Evolutionary conservation across 2,113 vertebrate genomes (phyloP).

Genomic region (Philantomba maxwellii): DNA sequence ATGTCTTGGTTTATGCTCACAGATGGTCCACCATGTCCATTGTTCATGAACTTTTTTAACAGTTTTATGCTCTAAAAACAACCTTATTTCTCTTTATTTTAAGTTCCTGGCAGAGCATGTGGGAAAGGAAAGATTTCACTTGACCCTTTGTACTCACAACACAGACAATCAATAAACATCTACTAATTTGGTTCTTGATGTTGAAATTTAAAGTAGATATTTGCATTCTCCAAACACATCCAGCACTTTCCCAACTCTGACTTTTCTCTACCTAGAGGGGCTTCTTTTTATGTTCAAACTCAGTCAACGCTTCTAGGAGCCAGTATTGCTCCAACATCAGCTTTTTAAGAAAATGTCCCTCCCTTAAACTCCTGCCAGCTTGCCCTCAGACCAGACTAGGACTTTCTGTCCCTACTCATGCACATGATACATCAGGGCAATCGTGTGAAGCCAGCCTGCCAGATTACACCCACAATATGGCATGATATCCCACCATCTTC

Average conservation of each 20-base stretch:
- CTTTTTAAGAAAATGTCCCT: neutral
- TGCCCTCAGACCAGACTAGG: neutral
- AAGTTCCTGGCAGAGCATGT: neutral
- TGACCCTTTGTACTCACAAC: constrained; percentile 10
- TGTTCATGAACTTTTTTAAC: neutral
- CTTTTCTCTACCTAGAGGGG: neutral
- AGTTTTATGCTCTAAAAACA: neutral
- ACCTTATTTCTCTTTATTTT: constrained; percentile 4
- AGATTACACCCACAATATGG: no score
- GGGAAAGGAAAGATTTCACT: neutral
- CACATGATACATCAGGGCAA: accelerated
- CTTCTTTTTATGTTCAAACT: neutral
- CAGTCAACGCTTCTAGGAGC: neutral
- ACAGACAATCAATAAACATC: neutral
- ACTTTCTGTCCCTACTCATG: neutral
- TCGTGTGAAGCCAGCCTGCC: no score
- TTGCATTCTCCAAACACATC: neutral
- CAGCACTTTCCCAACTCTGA: neutral
- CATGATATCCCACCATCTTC: neutral
- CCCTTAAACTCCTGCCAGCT: neutral
- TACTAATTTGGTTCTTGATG: neutral
- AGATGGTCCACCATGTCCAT: neutral
- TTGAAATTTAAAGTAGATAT: neutral
- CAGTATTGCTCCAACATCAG: neutral
- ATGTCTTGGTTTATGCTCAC: neutral